Evolutionary conservation across 2,113 vertebrate genomes (phyloP), one percentile per base, ranked within the genome.

Genomic region (Scalopus aquaticus): DNA sequence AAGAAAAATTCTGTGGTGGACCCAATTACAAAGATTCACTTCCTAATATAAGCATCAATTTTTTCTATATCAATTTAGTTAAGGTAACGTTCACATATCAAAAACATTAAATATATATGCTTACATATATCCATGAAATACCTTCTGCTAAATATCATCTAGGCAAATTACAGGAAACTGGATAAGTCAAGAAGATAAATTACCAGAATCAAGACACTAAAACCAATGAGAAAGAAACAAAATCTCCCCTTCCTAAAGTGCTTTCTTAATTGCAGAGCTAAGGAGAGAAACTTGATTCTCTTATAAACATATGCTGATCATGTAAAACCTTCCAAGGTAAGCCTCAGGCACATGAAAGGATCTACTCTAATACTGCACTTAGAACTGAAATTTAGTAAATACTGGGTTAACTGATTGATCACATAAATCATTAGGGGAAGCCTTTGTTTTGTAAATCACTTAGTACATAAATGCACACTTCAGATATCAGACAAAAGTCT

Each of bases 91-190:
- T 62, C 30, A 49, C 26, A 60, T 81, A 94, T 73, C 20, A 88
- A 72, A 91, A 93, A 80, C 44, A 86, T 56, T 67, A 65, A 42
- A 69, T 24, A 88, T 2, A 91, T 51, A 54, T 3, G 49, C 28
- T 62, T 92, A 89, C 1, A 88, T 80, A 94, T 86, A 84, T 11
- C 79, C 64, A 72, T 76, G 78, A 82, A 93, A 78, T 87, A 79
- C 39, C n/a, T 96, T 19, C 49, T 49, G 70, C 30, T 77, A 80
- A 92, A 39, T 81, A 83, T 65, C 51, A 84, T 20, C 80, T 70
- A 76, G 39, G 42, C 69, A 85, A 76, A 86, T 46, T 42, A 82
- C 35, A 91, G 83, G 37, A 89, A 88, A 94, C 87, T 24, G 10
- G 37, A 60, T 15, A 85, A 35, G 30, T 32, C 15, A 91, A 86